These are phyloP conservation scores for Dynastes hyllus DNA, from an alignment of 2,888 invertebrate species.

Conservation along the genomic window DNA sequence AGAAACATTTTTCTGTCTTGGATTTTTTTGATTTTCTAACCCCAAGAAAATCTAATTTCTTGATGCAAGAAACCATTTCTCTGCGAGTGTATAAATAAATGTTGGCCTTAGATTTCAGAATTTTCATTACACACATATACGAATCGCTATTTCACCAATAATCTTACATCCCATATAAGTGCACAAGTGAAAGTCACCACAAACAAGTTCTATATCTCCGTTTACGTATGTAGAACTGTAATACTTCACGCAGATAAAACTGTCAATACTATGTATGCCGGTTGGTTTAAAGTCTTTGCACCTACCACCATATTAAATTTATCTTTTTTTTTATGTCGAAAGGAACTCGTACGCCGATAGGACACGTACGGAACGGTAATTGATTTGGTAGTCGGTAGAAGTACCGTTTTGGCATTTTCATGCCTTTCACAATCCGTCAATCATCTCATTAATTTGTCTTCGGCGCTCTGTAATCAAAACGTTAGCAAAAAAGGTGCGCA, in stretches of 20 bases:
- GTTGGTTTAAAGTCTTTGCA: neutral
- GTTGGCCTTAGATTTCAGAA: no score
- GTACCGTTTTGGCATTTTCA: slow-evolving; percentile 40
- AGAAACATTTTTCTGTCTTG: no score
- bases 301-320: neutral
- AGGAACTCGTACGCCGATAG: neutral
- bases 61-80: no score
- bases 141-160: neutral
- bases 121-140: neutral
- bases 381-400: slow-evolving; percentile 31
- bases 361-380: slow-evolving; percentile 2
- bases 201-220: neutral
- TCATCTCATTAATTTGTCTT: slow-evolving; percentile 41
- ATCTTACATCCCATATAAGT: slow-evolving; percentile 1
- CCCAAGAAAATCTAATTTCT: no score
- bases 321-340: slow-evolving; percentile 10
- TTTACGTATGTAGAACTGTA: neutral
- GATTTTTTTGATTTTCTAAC: no score
- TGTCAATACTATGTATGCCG: neutral
- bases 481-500: slow-evolving; percentile 38
- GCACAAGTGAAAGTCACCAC: slow-evolving; percentile 2
- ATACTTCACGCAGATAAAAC: slow-evolving; percentile 5
- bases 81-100: no score
- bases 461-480: slow-evolving; percentile 19
- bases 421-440: slow-evolving; percentile 39